Conservation (phyloP, 1,140 invertebrate genomes). For the Drosophila bifasciata region DNA sequence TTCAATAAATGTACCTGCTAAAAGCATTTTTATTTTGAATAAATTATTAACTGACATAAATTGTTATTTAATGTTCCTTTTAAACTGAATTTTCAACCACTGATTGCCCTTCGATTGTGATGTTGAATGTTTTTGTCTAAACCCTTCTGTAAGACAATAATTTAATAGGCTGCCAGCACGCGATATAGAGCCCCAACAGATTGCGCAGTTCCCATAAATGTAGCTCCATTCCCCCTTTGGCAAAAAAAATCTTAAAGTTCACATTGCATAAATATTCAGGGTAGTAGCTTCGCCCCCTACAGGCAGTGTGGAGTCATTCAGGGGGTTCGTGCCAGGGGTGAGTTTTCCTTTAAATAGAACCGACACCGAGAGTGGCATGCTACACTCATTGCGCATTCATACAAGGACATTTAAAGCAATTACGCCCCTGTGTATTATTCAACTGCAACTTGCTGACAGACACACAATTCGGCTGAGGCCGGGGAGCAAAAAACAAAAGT, state of each 20-base stretch:
- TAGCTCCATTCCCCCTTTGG: slow-evolving; percentile 5
- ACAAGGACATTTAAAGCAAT: slow-evolving; percentile 82
- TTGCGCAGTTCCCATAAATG: slow-evolving; percentile 18
- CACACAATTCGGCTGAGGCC: slow-evolving; percentile 54
- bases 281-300: not conserved
- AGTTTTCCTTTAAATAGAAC: slow-evolving; percentile 59
- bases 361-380: slow-evolving; percentile 20
- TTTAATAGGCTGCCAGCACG: too few species aligned
- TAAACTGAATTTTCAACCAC: too few species aligned
- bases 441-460: slow-evolving; percentile 78
- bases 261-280: slow-evolving; percentile 2
- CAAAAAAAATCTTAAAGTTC: slow-evolving; percentile 26
- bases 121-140: too few species aligned
- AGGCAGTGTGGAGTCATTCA: slow-evolving; percentile 1
- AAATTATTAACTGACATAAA: too few species aligned
- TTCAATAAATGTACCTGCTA: too few species aligned
- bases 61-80: not conserved
- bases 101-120: too few species aligned
- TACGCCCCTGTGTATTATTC: slow-evolving; percentile 78
- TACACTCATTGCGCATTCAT: slow-evolving; percentile 65
- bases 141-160: too few species aligned
- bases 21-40: too few species aligned
- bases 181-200: slow-evolving; percentile 2
- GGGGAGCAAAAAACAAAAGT: slow-evolving; percentile 66
- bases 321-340: slow-evolving; percentile 29